Percentiles rank a stretch among this genome's conserved stretches.
These are phyloP conservation scores for Anhinga rufa DNA, from an alignment of 2,113 vertebrate genomes.

Conservation along the genomic window DNA sequence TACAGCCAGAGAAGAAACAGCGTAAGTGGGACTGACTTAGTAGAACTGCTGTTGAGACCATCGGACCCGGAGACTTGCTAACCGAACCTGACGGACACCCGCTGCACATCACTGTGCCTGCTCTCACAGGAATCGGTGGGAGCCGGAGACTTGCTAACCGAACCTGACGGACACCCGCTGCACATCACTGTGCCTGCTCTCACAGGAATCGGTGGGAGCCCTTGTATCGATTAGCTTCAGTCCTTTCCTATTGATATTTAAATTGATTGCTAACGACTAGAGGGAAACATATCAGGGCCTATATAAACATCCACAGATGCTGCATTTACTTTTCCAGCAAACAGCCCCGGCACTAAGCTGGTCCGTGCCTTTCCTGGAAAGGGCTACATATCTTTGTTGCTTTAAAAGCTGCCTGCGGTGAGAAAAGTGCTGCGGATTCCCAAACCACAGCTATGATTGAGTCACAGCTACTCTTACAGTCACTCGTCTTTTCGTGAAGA, in stretches of 20 bases:
- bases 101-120: not conserved
- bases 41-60: not conserved
- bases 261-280: not conserved
- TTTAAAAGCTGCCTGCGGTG: not conserved
- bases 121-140: not conserved
- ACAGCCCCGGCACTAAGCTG: not conserved
- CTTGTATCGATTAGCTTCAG: not conserved
- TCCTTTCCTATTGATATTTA: not conserved
- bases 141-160: not conserved
- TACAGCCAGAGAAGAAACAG: not conserved
- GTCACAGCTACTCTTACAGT: not conserved
- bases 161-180: accelerated
- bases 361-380: not conserved
- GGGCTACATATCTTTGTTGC: not conserved
- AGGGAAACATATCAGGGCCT: not conserved
- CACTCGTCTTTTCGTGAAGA: not conserved
- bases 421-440: not conserved
- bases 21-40: not conserved
- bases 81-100: not conserved
- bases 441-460: not conserved
- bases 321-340: not conserved
- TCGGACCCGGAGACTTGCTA: not conserved
- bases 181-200: not conserved
- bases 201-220: not conserved
- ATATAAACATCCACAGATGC: not conserved